A percentile compares a stretch with the other conserved stretches of the same genome.
phyloP scores from a whole-genome alignment of 2,888 invertebrate genomes.

The Drosophila percnosoma region DNA sequence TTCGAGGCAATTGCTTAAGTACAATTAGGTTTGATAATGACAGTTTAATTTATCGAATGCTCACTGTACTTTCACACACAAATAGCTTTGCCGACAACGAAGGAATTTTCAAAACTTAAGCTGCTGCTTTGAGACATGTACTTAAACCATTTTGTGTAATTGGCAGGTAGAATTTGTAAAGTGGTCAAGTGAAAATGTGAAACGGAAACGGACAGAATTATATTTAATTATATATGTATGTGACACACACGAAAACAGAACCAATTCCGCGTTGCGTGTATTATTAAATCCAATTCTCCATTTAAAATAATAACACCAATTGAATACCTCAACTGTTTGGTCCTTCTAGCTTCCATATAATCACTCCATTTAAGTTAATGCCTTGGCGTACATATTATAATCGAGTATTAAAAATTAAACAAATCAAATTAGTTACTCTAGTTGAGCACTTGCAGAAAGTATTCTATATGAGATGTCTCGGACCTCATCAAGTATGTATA shows the following conservation, averaged over 20 bases:
- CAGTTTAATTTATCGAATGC: neutral
- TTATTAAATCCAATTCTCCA: neutral
- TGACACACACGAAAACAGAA: neutral
- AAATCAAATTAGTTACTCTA: neutral
- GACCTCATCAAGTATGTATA: neutral
- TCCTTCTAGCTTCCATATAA: neutral
- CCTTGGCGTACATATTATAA: neutral
- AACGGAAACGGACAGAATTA: neutral
- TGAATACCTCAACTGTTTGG: neutral
- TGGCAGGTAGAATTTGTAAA: neutral
- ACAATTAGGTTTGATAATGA: neutral
- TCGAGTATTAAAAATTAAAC: neutral
- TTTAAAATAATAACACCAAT: neutral
- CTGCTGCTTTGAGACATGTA: neutral
- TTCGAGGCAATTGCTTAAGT: neutral
- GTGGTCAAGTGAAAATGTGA: neutral
- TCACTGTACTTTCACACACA: neutral
- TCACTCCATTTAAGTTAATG: too few relatives aligned
- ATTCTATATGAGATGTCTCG: neutral
- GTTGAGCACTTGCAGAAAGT: neutral
- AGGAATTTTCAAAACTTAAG: slow-evolving; percentile 32
- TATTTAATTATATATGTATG: neutral
- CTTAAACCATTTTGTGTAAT: neutral
- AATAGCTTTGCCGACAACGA: slow-evolving; percentile 20
- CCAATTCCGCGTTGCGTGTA: neutral